Conservation (phyloP, 2,797 vertebrate species). For the Myotis pilosus region DNA sequence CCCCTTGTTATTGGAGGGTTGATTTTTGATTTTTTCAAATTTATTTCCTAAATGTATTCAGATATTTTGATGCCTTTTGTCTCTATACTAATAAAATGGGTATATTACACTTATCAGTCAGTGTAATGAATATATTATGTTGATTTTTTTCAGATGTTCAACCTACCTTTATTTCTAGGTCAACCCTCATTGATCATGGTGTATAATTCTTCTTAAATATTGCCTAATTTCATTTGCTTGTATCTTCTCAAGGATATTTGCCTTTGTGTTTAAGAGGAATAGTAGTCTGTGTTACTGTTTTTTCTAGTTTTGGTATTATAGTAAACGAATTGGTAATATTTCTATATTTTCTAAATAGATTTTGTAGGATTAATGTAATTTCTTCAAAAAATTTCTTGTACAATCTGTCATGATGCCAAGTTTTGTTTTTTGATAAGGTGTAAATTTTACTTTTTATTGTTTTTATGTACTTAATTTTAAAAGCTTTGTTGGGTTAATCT, state of each 20-base stretch:
- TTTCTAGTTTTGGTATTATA: neutral
- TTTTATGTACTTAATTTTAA: neutral
- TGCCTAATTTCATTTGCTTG: neutral
- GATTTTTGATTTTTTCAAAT: neutral
- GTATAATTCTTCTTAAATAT: neutral
- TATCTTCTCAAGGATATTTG: neutral
- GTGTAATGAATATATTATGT: neutral
- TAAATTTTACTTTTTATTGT: neutral
- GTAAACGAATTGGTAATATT: neutral
- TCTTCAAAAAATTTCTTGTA: neutral
- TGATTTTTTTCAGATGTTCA: neutral
- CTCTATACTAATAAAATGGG: neutral
- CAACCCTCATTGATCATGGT: neutral
- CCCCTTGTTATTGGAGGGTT: neutral
- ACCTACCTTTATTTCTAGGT: neutral
- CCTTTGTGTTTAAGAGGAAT: neutral
- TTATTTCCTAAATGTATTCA: neutral
- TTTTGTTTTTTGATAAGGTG: too few relatives aligned
- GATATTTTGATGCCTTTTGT: neutral
- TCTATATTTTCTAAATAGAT: neutral
- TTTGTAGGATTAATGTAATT: neutral
- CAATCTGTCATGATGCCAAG: too few relatives aligned
- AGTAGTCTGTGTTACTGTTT: neutral
- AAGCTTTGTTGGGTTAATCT: too few relatives aligned
- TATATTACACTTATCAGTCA: neutral